Conservation (phyloP, 2,113 vertebrate genomes). For the Scopus umbretta region DNA sequence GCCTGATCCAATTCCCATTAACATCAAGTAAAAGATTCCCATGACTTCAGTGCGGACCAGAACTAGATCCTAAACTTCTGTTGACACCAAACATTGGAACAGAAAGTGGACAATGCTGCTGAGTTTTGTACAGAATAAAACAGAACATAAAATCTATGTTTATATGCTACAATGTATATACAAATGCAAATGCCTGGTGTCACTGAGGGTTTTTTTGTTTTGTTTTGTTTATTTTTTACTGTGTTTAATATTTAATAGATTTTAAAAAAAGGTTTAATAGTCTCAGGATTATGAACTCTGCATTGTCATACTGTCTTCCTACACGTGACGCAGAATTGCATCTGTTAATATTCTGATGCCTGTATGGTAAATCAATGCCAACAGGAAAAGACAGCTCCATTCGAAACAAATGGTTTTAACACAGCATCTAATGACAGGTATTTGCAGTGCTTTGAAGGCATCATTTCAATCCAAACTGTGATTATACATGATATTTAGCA, state of each 20-base stretch:
- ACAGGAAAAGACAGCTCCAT: constrained; percentile 9
- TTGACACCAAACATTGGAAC: constrained; percentile 6
- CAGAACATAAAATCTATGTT: background rate
- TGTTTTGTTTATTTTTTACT: background rate
- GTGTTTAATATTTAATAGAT: background rate
- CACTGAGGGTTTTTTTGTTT: background rate
- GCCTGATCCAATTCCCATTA: constrained; percentile 50
- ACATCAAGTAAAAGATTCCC: constrained; percentile 39
- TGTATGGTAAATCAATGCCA: background rate
- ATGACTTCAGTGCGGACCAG: constrained; percentile 43
- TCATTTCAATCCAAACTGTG: background rate
- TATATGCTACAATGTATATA: background rate
- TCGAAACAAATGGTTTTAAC: constrained; percentile 15
- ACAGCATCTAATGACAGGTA: background rate
- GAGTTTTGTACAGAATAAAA: background rate
- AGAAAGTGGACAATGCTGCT: background rate
- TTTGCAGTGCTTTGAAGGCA: background rate
- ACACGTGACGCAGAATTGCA: background rate
- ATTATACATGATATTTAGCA: background rate
- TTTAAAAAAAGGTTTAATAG: background rate
- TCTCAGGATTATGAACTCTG: background rate
- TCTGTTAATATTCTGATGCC: background rate
- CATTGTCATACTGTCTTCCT: background rate
- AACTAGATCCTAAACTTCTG: constrained; percentile 20
- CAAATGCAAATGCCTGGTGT: background rate